Conservation (phyloP, 2,113 vertebrate genomes). For the Channa argus region DNA sequence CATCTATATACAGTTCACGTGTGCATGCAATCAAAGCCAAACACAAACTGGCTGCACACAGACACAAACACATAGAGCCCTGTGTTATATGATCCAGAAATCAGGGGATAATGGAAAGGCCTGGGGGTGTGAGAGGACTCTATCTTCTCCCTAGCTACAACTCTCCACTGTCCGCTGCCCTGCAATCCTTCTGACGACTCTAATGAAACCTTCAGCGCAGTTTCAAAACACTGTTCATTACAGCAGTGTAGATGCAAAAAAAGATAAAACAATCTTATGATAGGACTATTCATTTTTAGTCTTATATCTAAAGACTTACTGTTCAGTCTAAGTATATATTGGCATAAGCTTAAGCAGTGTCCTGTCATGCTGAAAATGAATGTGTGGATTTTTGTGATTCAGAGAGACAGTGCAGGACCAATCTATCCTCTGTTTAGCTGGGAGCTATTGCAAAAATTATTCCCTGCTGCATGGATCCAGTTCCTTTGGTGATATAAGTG, state of each 20-base stretch:
- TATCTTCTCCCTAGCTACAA: conserved; percentile 71
- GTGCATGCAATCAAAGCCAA: conserved; percentile 37
- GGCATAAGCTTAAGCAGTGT: conserved; percentile 16
- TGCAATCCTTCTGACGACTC: conserved; percentile 63
- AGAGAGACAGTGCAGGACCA: conserved; percentile 12
- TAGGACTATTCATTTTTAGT: conserved; percentile 27
- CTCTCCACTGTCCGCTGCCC: conserved; percentile 73
- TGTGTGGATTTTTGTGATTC: conserved; percentile 6
- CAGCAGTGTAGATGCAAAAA: conserved; percentile 23
- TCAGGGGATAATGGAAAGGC: conserved; percentile 76
- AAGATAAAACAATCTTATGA: conserved; percentile 1
- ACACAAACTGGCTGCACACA: conserved; percentile 6
- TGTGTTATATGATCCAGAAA: conserved; percentile 80
- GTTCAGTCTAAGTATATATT: conserved; percentile 4
- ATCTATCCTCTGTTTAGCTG: conserved; percentile 4
- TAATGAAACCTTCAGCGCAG: conserved; percentile 57
- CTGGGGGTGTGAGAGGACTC: conserved; percentile 71
- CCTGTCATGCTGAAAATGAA: not conserved
- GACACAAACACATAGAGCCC: conserved; percentile 37
- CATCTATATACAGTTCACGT: conserved; percentile 30
- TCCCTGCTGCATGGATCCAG: conserved; percentile 34
- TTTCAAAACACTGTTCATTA: conserved; percentile 63
- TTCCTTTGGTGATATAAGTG: conserved; percentile 40
- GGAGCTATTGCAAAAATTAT: conserved; percentile 18
- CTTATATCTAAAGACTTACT: not conserved